Conservation (phyloP, 2,888 invertebrate genomes). For the Ophion ellenae region DNA sequence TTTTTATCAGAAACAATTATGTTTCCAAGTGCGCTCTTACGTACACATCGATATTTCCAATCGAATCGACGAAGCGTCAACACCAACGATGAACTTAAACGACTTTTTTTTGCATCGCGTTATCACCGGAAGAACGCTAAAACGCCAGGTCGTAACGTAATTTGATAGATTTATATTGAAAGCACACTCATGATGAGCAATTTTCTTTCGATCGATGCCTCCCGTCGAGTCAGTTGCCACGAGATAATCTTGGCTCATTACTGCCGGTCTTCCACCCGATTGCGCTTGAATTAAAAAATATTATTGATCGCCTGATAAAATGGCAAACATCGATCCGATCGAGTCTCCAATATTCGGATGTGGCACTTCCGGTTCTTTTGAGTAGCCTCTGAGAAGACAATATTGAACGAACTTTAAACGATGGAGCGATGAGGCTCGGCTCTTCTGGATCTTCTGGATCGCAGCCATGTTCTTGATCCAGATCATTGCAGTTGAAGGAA, state of each 20-base stretch:
- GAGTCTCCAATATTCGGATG: no score
- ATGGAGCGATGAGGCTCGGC: no score
- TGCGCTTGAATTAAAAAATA: neutral
- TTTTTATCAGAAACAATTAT: constrained; percentile 47
- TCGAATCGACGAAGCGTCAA: constrained; percentile 41
- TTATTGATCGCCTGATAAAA: neutral
- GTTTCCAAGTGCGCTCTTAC: constrained; percentile 29
- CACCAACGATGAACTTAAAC: neutral
- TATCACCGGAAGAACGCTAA: constrained; percentile 16
- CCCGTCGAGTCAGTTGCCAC: neutral
- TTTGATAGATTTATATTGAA: neutral
- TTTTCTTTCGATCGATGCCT: neutral
- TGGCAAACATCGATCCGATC: neutral
- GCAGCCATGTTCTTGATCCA: no score
- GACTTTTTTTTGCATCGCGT: constrained; percentile 22
- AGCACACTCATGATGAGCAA: neutral
- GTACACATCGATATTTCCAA: constrained; percentile 23
- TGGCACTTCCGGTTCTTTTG: no score
- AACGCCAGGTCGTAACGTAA: neutral
- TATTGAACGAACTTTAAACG: no score
- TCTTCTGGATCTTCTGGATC: neutral
- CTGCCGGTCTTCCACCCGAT: neutral
- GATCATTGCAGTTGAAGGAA: neutral
- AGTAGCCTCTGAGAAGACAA: no score
- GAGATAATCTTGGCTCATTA: neutral